These are phyloP conservation scores for Nasonia giraulti DNA, from an alignment of 1,140 invertebrate species.

Conservation along the genomic window DNA sequence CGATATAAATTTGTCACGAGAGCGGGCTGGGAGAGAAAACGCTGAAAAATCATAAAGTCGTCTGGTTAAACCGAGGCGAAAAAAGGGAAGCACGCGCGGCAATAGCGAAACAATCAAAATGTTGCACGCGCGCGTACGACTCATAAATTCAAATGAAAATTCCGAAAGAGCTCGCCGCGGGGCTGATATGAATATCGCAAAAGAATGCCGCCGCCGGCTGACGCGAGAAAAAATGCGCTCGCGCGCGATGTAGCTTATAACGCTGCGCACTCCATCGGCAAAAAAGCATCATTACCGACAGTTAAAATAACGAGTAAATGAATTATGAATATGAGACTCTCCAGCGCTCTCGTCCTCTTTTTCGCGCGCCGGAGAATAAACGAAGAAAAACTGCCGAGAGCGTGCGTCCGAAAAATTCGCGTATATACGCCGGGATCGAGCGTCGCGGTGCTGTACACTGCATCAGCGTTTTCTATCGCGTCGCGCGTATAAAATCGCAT, in stretches of 20 bases:
- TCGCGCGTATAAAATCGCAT: not conserved
- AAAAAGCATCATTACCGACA: constrained; percentile 31
- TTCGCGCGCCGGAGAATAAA: constrained; percentile 31
- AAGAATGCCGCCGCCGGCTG: not conserved
- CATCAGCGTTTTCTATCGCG: not conserved
- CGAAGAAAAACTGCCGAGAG: constrained; percentile 5
- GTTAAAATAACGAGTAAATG: constrained; percentile 37
- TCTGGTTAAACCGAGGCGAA: not conserved
- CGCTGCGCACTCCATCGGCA: constrained; percentile 1
- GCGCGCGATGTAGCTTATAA: not conserved
- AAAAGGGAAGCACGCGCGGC: not conserved
- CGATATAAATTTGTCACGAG: not conserved
- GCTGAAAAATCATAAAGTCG: not conserved
- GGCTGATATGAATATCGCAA: constrained; percentile 18
- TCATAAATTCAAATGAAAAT: constrained; percentile 14
- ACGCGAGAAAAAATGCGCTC: constrained; percentile 26
- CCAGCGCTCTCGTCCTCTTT: not conserved
- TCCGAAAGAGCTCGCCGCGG: not conserved
- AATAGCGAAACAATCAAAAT: constrained; percentile 23
- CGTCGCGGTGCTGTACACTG: not conserved
- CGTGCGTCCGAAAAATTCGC: not conserved
- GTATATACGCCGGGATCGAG: not conserved
- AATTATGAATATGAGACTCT: constrained; percentile 40
- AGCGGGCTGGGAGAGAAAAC: not conserved
- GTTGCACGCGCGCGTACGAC: not conserved